Percentiles rank a stretch among this genome's conserved stretches.
Evolutionary conservation across 2,113 vertebrate genomes (phyloP).

Genomic region (Sphaerodactylus townsendi): DNA sequence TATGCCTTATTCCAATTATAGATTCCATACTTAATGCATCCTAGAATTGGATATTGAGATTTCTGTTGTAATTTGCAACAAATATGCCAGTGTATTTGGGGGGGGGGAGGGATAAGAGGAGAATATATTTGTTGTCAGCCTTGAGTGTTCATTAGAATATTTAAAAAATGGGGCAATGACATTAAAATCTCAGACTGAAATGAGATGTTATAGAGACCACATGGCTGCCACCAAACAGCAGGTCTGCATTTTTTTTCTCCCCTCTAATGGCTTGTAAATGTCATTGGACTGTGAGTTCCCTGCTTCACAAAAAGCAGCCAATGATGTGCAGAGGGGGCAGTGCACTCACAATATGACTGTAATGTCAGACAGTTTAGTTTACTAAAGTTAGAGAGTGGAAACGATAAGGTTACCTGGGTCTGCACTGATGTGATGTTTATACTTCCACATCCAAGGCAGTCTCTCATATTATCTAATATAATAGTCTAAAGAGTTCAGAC

Average conservation of each 20-base stretch:
- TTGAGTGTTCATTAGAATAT: too few species aligned
- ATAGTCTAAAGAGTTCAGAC: background rate
- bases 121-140: too few species aligned
- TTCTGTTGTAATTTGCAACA: background rate
- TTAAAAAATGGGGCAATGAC: too few species aligned
- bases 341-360: too few species aligned
- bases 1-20: background rate
- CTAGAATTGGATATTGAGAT: background rate
- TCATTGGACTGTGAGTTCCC: background rate
- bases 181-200: too few species aligned
- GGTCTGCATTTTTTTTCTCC: background rate
- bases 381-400: too few species aligned
- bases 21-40: background rate
- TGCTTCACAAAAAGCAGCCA: background rate
- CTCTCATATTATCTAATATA: background rate
- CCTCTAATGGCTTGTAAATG: background rate
- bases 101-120: too few species aligned
- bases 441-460: background rate
- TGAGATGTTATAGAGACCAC: too few species aligned
- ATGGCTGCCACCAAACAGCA: too few species aligned
- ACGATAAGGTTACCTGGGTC: too few species aligned
- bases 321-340: background rate
- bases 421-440: background rate
- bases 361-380: too few species aligned
- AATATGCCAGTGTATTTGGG: background rate